Conservation (phyloP, 2,113 vertebrate genomes). For the Stigmatopora argus region DNA sequence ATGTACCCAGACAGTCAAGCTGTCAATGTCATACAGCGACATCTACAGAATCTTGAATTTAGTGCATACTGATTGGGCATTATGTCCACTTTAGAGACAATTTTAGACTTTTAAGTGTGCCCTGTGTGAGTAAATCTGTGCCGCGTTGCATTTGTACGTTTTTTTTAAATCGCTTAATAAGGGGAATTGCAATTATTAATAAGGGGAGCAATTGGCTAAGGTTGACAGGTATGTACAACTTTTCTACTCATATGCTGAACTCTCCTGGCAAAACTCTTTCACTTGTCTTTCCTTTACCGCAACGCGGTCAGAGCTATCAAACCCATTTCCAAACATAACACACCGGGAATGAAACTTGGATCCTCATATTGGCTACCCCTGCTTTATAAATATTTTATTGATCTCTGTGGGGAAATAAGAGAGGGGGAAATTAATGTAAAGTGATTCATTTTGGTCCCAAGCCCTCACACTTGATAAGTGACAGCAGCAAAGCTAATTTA, state of each 20-base stretch:
- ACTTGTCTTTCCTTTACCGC: slow-evolving; percentile 43
- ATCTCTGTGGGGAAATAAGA: slow-evolving; percentile 64
- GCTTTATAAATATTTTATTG: slow-evolving; percentile 57
- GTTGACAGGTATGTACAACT: too few relatives aligned
- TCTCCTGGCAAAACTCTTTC: slow-evolving; percentile 6
- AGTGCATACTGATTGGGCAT: too few relatives aligned
- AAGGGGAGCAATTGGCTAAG: too few relatives aligned
- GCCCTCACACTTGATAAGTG: slow-evolving; percentile 29
- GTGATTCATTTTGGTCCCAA: slow-evolving; percentile 44
- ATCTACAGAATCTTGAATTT: too few relatives aligned
- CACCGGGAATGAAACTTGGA: slow-evolving; percentile 35
- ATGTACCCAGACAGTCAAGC: too few relatives aligned
- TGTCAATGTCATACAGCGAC: too few relatives aligned
- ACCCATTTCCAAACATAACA: slow-evolving; percentile 44
- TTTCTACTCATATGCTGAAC: not conserved
- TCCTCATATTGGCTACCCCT: slow-evolving; percentile 59
- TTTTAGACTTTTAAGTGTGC: too few relatives aligned
- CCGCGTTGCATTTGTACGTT: too few relatives aligned
- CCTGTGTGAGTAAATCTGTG: too few relatives aligned
- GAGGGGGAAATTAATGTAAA: slow-evolving; percentile 56
- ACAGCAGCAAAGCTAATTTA: slow-evolving; percentile 41
- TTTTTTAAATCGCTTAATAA: too few relatives aligned
- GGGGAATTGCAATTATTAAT: too few relatives aligned
- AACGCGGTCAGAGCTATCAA: slow-evolving; percentile 28
- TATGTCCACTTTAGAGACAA: too few relatives aligned